Conservation (phyloP, 1,140 invertebrate species). For the Batillaria attramentaria region DNA sequence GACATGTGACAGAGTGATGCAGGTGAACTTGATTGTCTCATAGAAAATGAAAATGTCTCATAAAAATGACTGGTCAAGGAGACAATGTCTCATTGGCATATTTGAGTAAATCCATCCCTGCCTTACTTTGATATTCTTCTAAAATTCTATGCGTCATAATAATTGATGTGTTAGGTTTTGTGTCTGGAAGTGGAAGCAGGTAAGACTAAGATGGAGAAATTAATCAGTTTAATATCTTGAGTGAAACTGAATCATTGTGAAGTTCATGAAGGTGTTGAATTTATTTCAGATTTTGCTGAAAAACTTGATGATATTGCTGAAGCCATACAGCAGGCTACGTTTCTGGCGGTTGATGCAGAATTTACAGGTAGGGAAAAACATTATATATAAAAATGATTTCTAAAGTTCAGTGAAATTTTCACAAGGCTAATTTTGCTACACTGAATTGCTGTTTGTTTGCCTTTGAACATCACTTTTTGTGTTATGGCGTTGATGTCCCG, state of each 20-base stretch:
- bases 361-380: slow-evolving; percentile 57
- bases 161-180: not conserved
- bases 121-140: no score
- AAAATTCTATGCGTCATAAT: not conserved
- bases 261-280: not conserved
- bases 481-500: not conserved
- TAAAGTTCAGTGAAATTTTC: not conserved
- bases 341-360: slow-evolving; percentile 63
- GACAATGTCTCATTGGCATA: no score
- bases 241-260: not conserved
- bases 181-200: not conserved
- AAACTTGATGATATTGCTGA: slow-evolving; percentile 47
- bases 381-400: not conserved
- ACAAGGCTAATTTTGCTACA: not conserved
- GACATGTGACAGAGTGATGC: no score
- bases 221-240: not conserved
- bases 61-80: no score
- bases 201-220: no score
- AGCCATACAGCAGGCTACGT: slow-evolving; percentile 56
- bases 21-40: no score
- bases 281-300: slow-evolving; percentile 63
- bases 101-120: no score
- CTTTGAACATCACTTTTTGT: not conserved
- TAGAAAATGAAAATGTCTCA: no score
- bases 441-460: not conserved